phyloP scores from a whole-genome alignment of 2,113 vertebrate genomes.

The Amblyopsis rosae region DNA sequence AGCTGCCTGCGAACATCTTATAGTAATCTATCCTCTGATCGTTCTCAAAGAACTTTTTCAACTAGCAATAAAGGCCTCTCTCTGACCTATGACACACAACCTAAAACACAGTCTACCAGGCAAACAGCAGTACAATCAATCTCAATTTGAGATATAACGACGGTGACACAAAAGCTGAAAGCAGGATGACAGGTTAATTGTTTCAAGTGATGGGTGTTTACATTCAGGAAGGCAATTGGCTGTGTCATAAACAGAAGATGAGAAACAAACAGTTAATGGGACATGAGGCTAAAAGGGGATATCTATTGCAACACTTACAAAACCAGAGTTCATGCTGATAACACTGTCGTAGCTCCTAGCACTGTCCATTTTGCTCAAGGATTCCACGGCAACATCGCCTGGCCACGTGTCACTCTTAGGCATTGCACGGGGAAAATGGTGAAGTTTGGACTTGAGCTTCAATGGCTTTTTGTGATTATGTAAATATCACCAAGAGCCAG shows the following conservation, averaged over 20 bases:
- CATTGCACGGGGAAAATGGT: conserved; percentile 71
- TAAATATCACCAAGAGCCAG: conserved; percentile 6
- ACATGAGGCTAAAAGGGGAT: background rate
- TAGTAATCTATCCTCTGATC: background rate
- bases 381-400: conserved; percentile 74
- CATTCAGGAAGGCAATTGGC: background rate
- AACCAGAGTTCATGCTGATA: conserved; percentile 81
- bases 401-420: conserved; percentile 81
- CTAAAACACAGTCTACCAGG: too few relatives aligned
- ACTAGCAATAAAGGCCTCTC: conserved; percentile 5
- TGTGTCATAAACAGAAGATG: conserved; percentile 1
- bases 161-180: background rate
- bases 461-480: conserved; percentile 20
- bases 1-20: conserved; percentile 11
- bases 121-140: background rate
- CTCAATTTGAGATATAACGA: background rate
- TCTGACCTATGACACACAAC: conserved; percentile 15
- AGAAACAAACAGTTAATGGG: background rate
- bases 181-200: background rate
- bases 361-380: conserved; percentile 70
- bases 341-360: conserved; percentile 85
- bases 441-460: conserved; percentile 14
- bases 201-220: background rate
- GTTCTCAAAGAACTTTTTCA: conserved; percentile 5
- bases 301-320: conserved; percentile 76